Evolutionary conservation across 2,113 vertebrate species (phyloP).

Genomic region (Salvelinus sp.): DNA sequence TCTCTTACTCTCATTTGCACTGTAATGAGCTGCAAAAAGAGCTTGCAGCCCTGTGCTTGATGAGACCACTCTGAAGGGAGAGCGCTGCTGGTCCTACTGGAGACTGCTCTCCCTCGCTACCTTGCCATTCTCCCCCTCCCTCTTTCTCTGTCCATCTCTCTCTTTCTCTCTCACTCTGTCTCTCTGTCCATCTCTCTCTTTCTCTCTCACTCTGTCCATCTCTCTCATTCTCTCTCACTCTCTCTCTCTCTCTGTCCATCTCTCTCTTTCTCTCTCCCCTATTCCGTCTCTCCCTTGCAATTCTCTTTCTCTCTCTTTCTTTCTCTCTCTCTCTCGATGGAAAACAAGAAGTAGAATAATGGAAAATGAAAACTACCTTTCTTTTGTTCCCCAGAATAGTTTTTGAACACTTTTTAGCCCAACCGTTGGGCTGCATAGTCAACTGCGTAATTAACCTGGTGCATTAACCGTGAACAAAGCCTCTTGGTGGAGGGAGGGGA

Average conservation of each 20-base stretch:
- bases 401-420: constrained; percentile 74
- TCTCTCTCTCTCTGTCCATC: too few relatives aligned
- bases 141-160: too few relatives aligned
- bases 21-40: constrained; percentile 70
- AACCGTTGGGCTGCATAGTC: constrained; percentile 71
- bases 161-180: too few relatives aligned
- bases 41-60: constrained; percentile 59
- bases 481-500: constrained; percentile 42
- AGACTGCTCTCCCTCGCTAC: constrained; percentile 19
- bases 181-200: too few relatives aligned
- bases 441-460: constrained; percentile 77
- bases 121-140: too few relatives aligned
- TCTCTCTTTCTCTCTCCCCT: not conserved
- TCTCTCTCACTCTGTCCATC: not conserved
- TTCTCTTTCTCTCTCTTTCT: not conserved
- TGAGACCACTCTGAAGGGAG: constrained; percentile 47
- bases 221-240: not conserved
- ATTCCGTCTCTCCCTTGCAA: too few relatives aligned
- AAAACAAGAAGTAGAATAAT: constrained; percentile 19
- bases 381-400: constrained; percentile 49
- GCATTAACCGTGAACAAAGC: constrained; percentile 70
- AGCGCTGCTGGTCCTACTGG: constrained; percentile 28
- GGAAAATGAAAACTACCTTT: constrained; percentile 1
- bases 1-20: constrained; percentile 62
- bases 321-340: constrained; percentile 22